Evolutionary conservation across 2,888 invertebrate genomes (phyloP), one percentile per base, ranked within the genome.

Genomic region (Caenorhabditis parvicauda): DNA sequence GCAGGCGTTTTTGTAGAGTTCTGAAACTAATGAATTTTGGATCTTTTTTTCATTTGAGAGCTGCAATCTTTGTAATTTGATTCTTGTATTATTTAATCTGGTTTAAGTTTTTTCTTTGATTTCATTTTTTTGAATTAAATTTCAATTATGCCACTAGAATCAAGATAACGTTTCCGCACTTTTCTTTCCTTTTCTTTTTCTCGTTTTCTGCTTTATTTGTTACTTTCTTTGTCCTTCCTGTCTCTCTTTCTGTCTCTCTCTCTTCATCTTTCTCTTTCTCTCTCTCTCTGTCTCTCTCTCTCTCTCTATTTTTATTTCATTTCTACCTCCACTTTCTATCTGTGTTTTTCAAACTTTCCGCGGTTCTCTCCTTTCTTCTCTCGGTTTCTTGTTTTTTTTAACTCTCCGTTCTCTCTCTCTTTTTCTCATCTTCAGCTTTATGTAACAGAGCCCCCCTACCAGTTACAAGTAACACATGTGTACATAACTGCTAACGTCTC

Each of bases 241-340:
- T 21, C 19, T 44, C 12, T 35, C 46, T 21, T 42, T 45, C 44
- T 39, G 38, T 51, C 46, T 49, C 29, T 44, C 29, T 39, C 44
- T 53, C 38, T 44, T 45, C 17, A 14, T 41, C 27, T 42, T 39
- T 49, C 45, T 44, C 29, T 52, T 24, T 35, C 29, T 27, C 45
- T 49, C 9, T 19, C 42, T 59, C 38, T 48, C 52, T n/a, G n/a
- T n/a, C n/a, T 25, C 42, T 47, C 52, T 57, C 48, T 46, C 47
- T 46, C 51, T 46, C 52, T 52, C 47, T 44, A 42, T 51, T 14
- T 28, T 21, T 42, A 19, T 51, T 42, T 56, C 51, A 50, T 52
- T 52, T 39, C 35, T 47, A 51, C 54, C 50, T 54, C 47, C 50
- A 54, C 54, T 52, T 59, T 51, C 7, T 45, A 35, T 19, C 24